A percentile compares a stretch with the other conserved stretches of the same genome.
These are phyloP conservation scores for Neoniphon sammara DNA, from an alignment of 2,797 vertebrate genomes.

Conservation along the genomic window DNA sequence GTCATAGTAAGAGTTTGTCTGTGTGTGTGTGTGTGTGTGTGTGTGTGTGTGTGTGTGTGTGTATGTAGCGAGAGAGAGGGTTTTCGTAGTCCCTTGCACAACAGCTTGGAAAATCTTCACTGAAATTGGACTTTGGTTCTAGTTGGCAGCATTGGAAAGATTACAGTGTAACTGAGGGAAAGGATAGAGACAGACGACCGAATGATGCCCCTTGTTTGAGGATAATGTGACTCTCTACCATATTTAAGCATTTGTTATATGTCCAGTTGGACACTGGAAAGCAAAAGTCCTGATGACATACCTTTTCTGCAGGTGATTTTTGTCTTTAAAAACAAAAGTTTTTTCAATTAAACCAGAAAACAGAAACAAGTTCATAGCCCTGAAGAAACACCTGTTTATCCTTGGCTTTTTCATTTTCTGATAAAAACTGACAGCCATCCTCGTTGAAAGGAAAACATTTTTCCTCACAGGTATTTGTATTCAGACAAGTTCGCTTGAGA, in stretches of 20 bases:
- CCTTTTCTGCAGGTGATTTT: neutral
- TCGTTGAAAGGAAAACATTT: neutral
- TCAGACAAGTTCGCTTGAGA: neutral
- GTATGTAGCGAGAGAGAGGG: conserved; percentile 16
- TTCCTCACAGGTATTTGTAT: neutral
- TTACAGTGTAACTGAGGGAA: conserved; percentile 71
- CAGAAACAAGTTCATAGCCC: neutral
- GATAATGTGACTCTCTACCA: no score
- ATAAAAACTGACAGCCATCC: neutral
- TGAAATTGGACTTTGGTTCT: conserved; percentile 81
- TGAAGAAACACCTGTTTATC: conserved; percentile 5
- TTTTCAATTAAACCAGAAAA: neutral
- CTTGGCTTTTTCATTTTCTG: neutral
- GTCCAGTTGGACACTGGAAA: no score
- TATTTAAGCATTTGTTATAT: no score
- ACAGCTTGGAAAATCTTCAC: conserved; percentile 68
- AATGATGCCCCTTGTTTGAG: conserved; percentile 11
- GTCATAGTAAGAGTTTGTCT: neutral
- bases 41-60: conserved; percentile 1
- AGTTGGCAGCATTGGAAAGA: conserved; percentile 71
- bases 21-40: neutral
- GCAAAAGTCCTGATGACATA: no score
- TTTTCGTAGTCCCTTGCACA: conserved; percentile 66
- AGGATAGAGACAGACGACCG: conserved; percentile 40
- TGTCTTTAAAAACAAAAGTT: neutral